These are phyloP conservation scores for Aphis gossypii DNA, from an alignment of 1,140 invertebrate genomes.

Conservation along the genomic window DNA sequence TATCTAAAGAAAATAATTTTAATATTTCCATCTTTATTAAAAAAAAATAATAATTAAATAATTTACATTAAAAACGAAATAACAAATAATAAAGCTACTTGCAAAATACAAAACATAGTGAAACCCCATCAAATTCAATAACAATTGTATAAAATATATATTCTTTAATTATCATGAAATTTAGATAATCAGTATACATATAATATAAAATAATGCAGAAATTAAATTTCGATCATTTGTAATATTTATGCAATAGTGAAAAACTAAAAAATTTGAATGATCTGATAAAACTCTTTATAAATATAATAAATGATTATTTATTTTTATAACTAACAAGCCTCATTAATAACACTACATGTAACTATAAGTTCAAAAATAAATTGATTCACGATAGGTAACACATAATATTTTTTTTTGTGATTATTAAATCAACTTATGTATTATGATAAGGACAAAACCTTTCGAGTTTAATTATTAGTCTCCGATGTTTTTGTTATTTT, in stretches of 20 bases:
- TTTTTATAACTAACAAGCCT: no score
- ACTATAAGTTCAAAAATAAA: neutral
- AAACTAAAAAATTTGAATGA: neutral
- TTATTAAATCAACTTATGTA: neutral
- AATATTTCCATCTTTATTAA: neutral
- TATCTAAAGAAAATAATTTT: neutral
- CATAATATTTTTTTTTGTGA: neutral
- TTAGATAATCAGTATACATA: no score
- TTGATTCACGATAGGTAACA: neutral
- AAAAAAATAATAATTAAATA: no score
- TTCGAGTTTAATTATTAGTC: constrained; percentile 18
- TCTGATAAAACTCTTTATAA: neutral
- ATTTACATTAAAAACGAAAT: no score
- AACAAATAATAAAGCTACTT: no score
- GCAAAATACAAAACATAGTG: neutral
- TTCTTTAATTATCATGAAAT: neutral
- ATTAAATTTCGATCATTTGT: no score
- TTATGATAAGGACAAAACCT: neutral
- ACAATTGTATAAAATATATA: neutral
- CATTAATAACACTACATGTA: neutral
- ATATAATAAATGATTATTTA: neutral
- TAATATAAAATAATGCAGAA: no score
- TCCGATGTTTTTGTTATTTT: constrained; percentile 35
- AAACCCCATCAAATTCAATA: neutral
- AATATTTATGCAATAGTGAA: neutral